Evolutionary conservation across 2,888 invertebrate genomes (phyloP), one percentile per base, ranked within the genome.

Genomic region (Nomada ferruginata): DNA sequence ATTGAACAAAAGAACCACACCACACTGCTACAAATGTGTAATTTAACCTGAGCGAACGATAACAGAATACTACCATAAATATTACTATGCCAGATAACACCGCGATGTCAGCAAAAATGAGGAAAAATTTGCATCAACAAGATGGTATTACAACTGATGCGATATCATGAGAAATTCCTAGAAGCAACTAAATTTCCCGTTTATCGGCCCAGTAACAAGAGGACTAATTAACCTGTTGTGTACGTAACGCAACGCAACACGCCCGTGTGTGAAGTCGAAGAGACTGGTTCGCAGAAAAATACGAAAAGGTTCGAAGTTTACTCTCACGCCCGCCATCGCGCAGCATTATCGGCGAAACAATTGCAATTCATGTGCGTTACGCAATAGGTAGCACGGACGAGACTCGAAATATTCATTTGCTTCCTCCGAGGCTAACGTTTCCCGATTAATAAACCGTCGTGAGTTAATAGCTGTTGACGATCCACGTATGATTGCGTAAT

Each of bases 311-410:
- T 47, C 7, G 2, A 29, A 3, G 36, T 10, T n/a, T 13, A 1
- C 15, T 9, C 44, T 23, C 52, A 13, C 13, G 23, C 47, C 36
- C 57, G 47, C 29, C n/a, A 61, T 4, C 53, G 44, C 13, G 23
- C 71, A 50, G 59, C 42, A 15, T 73, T 63, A 57, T 55, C 79
- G 72, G 36, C 66, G 44, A 36, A 15, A 61, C 74, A 66, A 74
- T 44, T 73, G 78, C 64, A 59, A 79, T 66, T 80, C 57, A 71
- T 66, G 55, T 29, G 82, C 36, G 57, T 82, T 82, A 82, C 64
- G 74, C 81, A 82, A 82, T 66, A 57, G n/a, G 7, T 47, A 47
- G 44, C 18, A 9, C 44, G 36, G 57, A 36, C 65, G 29, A 26
- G 36, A 26, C 69, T 59, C 44, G 57, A 76, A 79, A 76, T 76